These are phyloP conservation scores for Symphodus melops DNA, from an alignment of 2,113 vertebrate genomes.

Conservation along the genomic window DNA sequence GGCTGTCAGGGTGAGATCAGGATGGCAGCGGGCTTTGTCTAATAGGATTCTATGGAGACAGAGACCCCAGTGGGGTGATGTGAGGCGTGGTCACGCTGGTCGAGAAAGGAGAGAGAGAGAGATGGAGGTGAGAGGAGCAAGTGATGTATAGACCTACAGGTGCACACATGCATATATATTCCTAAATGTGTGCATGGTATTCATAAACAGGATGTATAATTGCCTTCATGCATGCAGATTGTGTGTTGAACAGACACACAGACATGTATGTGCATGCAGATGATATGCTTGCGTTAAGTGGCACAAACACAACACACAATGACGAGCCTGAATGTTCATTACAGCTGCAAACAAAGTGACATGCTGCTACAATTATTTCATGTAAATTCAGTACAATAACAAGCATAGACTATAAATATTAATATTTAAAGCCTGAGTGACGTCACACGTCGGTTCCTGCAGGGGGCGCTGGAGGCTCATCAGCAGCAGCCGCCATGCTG, in stretches of 20 bases:
- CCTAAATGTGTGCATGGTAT: slow-evolving; percentile 24
- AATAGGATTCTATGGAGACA: slow-evolving; percentile 58
- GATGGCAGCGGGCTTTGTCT: slow-evolving; percentile 57
- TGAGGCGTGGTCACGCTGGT: slow-evolving; percentile 13
- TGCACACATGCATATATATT: slow-evolving; percentile 2
- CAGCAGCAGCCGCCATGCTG: too few species aligned
- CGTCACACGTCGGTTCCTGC: too few species aligned
- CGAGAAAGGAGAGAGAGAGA: slow-evolving; percentile 3
- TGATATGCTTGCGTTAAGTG: background rate
- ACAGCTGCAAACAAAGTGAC: background rate
- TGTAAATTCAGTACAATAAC: too few species aligned
- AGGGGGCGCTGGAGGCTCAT: too few species aligned
- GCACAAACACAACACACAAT: background rate
- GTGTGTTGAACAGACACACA: slow-evolving; percentile 6
- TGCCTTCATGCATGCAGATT: background rate
- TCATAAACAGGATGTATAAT: slow-evolving; percentile 7
- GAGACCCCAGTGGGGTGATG: slow-evolving; percentile 39
- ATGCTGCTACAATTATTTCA: too few species aligned
- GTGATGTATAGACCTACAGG: background rate
- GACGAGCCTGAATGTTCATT: background rate
- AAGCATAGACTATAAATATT: too few species aligned
- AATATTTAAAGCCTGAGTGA: too few species aligned
- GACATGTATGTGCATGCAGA: slow-evolving; percentile 16
- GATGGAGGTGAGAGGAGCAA: background rate
- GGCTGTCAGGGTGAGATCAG: slow-evolving; percentile 53